Base-by-base conservation (phyloP, 2,113 vertebrate species). In the Raphicerus campestris region DNA sequence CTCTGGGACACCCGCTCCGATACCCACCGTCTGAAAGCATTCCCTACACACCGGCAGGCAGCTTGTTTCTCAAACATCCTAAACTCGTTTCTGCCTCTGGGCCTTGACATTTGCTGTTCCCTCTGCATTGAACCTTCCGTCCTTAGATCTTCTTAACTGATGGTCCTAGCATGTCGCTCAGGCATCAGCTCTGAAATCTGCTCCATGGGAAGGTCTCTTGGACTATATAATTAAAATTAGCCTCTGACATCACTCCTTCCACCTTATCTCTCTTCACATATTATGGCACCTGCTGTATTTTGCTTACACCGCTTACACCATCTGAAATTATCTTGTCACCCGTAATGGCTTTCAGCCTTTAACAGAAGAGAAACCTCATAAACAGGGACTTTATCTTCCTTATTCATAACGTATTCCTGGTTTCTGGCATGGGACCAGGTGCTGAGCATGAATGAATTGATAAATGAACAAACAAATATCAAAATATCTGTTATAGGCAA, bases 1-100 rank as follows among this genome's bases (percentile, higher is more conserved):
- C 78, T 55, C 14, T 45, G 11, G 15, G n/a, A 61, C 20, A n/a
- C 2, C 10, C 11, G 0, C 0, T 0, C 10, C 20, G 6, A 22
- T 73, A 30, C 15, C 10, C 10, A n/a, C 26, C 5, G 22, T 63
- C 28, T 28, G 35, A 35, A 24, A 53, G 26, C n/a, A 77, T 89
- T 78, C 30, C 20, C 30, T 4, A 53, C 28, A 15, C 30, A 45
- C 15, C 5, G 3, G 7, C 9, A 9, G 9, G 39, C 47, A 61
- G 20, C 53, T n/a, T 81, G 10, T 32, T 63, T 32, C 30, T 89
- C 56, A 55, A 19, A 47, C 5, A 28, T n/a, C 32, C 39, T 80
- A 66, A 94, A 13, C 45, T 70, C 0, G 0, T n/a, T 87, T 49
- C n/a, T 80, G 32, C 49, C 35, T 75, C 42, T 32, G 1, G 66